Conservation (phyloP, 2,797 vertebrate genomes). For the Caiman crocodilus region DNA sequence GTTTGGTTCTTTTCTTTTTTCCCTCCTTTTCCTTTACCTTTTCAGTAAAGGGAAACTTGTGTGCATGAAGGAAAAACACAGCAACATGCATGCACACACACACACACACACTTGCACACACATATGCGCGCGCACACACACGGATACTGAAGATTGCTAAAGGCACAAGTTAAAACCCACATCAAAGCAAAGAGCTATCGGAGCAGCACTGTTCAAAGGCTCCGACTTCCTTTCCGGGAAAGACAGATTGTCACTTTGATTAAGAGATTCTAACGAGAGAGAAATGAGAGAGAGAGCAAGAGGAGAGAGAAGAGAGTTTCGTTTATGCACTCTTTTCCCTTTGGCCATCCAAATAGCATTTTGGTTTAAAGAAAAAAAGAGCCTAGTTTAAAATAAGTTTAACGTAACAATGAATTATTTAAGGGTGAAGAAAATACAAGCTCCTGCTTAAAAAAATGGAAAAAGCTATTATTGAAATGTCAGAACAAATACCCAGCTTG, state of each 20-base stretch:
- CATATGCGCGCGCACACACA: fast-evolving
- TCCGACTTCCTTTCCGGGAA: constrained; percentile 64
- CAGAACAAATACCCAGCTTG: constrained; percentile 68
- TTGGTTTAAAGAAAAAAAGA: constrained; percentile 46
- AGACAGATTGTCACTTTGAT: constrained; percentile 83
- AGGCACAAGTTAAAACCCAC: constrained; percentile 73
- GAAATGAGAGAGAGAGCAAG: constrained; percentile 31
- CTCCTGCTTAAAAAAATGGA: constrained; percentile 29
- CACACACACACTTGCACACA: background rate
- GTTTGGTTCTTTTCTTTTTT: background rate
- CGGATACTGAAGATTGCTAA: constrained; percentile 53
- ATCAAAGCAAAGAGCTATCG: constrained; percentile 76
- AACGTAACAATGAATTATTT: constrained; percentile 72
- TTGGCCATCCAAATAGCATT: constrained; percentile 59
- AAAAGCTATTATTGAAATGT: constrained; percentile 73
- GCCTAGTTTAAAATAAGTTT: constrained; percentile 61
- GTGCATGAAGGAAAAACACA: background rate
- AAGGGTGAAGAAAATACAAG: constrained; percentile 57
- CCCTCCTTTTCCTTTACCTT: no score
- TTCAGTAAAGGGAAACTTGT: background rate
- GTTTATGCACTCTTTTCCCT: constrained; percentile 35
- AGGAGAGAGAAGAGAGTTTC: constrained; percentile 29
- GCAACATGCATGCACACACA: background rate
- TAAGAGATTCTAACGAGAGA: constrained; percentile 68
- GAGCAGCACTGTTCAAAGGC: constrained; percentile 72